A percentile compares a stretch with the other conserved stretches of the same genome.
These are phyloP conservation scores for Tor tambroides DNA, from an alignment of 2,113 vertebrate genomes.

Conservation along the genomic window DNA sequence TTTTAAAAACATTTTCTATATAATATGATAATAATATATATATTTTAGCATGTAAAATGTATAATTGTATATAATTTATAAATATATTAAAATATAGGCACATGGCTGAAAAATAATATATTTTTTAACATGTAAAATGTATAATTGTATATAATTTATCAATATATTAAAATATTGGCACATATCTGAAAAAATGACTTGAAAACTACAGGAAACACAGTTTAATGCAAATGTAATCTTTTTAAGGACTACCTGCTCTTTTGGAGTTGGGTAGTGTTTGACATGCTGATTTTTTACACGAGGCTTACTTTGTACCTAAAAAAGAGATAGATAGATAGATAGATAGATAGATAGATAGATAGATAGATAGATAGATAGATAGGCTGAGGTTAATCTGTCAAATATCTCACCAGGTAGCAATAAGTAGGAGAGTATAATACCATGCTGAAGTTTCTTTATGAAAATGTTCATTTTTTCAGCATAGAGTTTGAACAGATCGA, in stretches of 20 bases:
- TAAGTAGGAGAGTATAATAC: background rate
- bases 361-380: too few species aligned
- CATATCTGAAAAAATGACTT: too few species aligned
- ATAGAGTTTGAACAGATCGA: background rate
- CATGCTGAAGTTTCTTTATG: background rate
- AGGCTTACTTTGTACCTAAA: conserved; percentile 69
- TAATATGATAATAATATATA: too few species aligned
- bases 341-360: too few species aligned
- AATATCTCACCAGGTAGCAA: background rate
- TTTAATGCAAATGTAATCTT: background rate
- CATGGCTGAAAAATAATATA: too few species aligned
- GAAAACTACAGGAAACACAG: background rate
- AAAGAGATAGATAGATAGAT: too few species aligned
- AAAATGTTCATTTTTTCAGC: background rate
- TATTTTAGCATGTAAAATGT: too few species aligned
- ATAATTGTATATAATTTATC: background rate
- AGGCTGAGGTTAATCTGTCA: background rate
- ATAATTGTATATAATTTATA: background rate
- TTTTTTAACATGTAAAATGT: too few species aligned
- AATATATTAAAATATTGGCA: too few species aligned
- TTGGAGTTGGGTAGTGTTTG: conserved; percentile 57
- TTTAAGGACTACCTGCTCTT: conserved; percentile 68
- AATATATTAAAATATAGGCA: too few species aligned
- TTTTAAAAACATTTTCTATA: too few species aligned
- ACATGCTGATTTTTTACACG: conserved; percentile 65